phyloP scores from a whole-genome alignment of 2,113 vertebrate genomes.

The Chiloscyllium plagiosum region DNA sequence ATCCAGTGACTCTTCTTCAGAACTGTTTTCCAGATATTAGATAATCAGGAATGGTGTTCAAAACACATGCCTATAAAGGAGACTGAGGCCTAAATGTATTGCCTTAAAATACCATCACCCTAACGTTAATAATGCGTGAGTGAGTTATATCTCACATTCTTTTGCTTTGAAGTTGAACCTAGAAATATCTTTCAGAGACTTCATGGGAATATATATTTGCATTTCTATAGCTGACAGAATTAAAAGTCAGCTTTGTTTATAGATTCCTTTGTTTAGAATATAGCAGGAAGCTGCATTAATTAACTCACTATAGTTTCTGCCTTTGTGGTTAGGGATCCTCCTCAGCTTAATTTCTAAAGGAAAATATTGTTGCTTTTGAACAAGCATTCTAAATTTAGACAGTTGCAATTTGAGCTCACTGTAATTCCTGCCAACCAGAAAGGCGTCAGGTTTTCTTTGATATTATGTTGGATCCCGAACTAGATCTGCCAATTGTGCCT shows the following conservation, averaged over 20 bases:
- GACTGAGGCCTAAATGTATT: neutral
- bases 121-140: neutral
- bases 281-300: slow-evolving; percentile 9
- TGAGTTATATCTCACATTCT: neutral
- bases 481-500: neutral
- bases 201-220: neutral
- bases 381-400: neutral
- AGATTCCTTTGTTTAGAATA: neutral
- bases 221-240: neutral
- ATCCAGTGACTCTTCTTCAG: too few species aligned
- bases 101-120: neutral
- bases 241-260: neutral
- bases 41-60: neutral
- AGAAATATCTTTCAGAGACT: neutral
- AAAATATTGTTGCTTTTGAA: neutral
- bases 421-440: neutral
- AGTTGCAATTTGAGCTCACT: neutral
- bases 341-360: neutral
- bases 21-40: neutral
- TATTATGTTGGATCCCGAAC: neutral
- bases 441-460: neutral
- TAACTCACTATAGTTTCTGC: neutral
- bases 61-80: neutral
- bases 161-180: neutral
- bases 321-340: neutral